phyloP scores from a whole-genome alignment of 2,113 vertebrate genomes.

The Labeo rohita region DNA sequence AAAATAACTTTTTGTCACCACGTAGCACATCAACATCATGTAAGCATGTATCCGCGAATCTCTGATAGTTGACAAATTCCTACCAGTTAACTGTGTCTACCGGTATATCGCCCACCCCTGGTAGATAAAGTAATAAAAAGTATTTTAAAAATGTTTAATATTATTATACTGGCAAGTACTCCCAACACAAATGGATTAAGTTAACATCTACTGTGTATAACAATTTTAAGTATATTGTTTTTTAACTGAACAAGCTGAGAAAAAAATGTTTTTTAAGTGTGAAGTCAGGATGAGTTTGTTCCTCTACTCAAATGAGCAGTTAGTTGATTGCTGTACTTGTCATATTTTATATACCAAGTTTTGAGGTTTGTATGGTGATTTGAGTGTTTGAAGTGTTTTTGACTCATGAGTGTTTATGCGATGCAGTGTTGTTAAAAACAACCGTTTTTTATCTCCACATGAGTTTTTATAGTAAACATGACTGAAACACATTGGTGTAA shows the following conservation, averaged over 20 bases:
- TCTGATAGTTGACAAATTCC: too few relatives aligned
- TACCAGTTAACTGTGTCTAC: too few relatives aligned
- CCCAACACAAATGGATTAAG: not conserved
- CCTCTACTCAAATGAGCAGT: not conserved
- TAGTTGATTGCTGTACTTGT: not conserved
- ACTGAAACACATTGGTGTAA: not conserved
- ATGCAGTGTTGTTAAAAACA: not conserved
- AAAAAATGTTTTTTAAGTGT: not conserved
- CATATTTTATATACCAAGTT: not conserved
- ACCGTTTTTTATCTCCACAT: not conserved
- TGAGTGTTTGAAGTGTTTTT: not conserved
- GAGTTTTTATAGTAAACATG: not conserved
- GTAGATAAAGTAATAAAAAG: too few relatives aligned
- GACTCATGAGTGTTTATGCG: not conserved
- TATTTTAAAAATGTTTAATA: too few relatives aligned
- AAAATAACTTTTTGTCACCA: too few relatives aligned
- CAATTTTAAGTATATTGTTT: not conserved
- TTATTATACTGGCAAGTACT: too few relatives aligned
- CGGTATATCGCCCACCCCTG: too few relatives aligned
- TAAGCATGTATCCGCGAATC: too few relatives aligned
- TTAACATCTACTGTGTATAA: not conserved
- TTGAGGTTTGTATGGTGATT: not conserved
- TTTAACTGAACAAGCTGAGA: not conserved
- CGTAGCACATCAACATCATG: too few relatives aligned
- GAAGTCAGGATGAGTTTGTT: not conserved